Evolutionary conservation across 2,888 invertebrate species (phyloP).

Genomic region (Neria commutata): DNA sequence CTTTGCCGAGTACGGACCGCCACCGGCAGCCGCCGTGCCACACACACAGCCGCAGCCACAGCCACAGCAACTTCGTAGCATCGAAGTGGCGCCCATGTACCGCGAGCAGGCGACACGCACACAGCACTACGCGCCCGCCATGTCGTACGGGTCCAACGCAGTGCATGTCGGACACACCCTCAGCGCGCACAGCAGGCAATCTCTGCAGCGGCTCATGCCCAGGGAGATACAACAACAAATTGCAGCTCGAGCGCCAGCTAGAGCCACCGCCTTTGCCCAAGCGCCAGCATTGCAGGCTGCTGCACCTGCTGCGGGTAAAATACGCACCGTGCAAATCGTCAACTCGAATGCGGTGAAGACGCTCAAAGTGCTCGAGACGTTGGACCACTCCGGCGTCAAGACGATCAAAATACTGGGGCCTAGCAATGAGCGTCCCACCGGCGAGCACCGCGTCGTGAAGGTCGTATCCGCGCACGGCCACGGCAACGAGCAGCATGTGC

Average conservation of each 20-base stretch:
- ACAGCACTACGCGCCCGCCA: constrained; percentile 43
- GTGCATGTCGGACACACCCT: too few relatives aligned
- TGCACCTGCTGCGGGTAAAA: constrained; percentile 34
- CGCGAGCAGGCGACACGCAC: constrained; percentile 41
- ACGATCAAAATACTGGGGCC: constrained; percentile 55
- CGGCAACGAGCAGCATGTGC: constrained; percentile 39
- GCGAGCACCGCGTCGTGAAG: constrained; percentile 48
- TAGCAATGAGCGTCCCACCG: constrained; percentile 45
- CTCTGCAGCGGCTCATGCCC: constrained; percentile 47
- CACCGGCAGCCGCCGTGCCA: constrained; percentile 22
- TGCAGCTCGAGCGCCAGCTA: constrained; percentile 18
- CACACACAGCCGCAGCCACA: constrained; percentile 3
- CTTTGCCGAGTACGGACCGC: constrained; percentile 28
- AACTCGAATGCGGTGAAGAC: constrained; percentile 44
- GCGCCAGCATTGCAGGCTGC: constrained; percentile 15
- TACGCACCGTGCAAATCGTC: constrained; percentile 55
- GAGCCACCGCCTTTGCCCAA: neutral
- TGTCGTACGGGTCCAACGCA: constrained; percentile 37
- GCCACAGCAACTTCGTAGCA: constrained; percentile 29
- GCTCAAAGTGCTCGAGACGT: constrained; percentile 49
- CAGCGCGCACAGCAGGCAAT: constrained; percentile 38
- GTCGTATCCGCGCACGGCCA: constrained; percentile 43
- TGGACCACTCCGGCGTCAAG: constrained; percentile 49
- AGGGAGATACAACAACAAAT: constrained; percentile 40
- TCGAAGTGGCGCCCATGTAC: constrained; percentile 43